These are phyloP conservation scores for Nymphalis urticae DNA, from an alignment of 2,888 invertebrate species.

Conservation along the genomic window DNA sequence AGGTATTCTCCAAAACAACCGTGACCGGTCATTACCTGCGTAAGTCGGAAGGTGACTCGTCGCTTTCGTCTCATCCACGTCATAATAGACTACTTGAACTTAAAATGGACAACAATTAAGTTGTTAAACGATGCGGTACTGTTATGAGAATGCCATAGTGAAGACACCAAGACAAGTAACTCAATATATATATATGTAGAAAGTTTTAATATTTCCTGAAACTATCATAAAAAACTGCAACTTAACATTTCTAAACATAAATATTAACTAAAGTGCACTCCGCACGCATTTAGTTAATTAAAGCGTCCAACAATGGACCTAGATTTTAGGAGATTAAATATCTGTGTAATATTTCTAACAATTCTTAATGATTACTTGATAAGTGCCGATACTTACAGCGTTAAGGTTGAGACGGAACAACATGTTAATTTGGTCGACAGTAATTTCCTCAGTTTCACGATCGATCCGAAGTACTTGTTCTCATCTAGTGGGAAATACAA, in stretches of 20 bases:
- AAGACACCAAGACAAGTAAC: too few species aligned
- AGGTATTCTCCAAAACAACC: too few species aligned
- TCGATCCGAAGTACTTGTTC: constrained; percentile 85
- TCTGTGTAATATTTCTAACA: neutral
- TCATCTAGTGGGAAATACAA: constrained; percentile 59
- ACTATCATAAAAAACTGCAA: constrained; percentile 1
- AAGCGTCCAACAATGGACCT: constrained; percentile 21
- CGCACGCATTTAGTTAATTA: neutral
- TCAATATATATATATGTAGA: neutral
- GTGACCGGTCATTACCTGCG: too few species aligned
- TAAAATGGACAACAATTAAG: too few species aligned
- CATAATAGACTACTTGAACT: too few species aligned
- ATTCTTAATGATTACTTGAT: constrained; percentile 22
- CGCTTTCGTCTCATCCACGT: too few species aligned
- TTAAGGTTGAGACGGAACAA: constrained; percentile 83
- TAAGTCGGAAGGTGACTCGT: too few species aligned
- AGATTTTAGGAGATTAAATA: constrained; percentile 7
- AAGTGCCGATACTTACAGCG: constrained; percentile 71
- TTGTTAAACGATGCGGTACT: too few species aligned
- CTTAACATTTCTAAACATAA: constrained; percentile 15
- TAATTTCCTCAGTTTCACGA: constrained; percentile 87
- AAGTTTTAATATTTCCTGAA: neutral
- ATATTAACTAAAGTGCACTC: constrained; percentile 7
- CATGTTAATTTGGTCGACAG: constrained; percentile 84
- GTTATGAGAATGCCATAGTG: too few species aligned